Conservation (phyloP, 1,140 invertebrate genomes). For the Pseudachorutes palmiensis region DNA sequence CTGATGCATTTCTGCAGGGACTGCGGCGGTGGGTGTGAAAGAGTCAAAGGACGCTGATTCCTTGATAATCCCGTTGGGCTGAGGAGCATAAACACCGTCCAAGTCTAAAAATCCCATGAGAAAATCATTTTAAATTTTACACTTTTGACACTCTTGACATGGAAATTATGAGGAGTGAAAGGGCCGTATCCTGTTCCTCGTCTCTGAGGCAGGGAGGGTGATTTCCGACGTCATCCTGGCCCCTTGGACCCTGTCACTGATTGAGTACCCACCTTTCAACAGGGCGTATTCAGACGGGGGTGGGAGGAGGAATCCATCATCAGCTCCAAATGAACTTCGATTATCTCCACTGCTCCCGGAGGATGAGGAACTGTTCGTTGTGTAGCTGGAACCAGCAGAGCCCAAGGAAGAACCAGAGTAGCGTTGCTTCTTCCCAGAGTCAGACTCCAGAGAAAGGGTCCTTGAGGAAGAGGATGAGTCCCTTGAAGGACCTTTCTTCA, state of each 20-base stretch:
- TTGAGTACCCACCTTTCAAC: constrained; percentile 24
- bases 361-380: constrained; percentile 5
- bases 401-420: constrained; percentile 31
- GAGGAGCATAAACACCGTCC: too few relatives aligned
- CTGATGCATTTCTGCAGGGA: constrained; percentile 30
- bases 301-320: constrained; percentile 29
- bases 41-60: constrained; percentile 26
- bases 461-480: constrained; percentile 4
- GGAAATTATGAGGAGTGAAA: too few relatives aligned
- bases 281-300: constrained; percentile 21
- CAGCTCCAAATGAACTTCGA: constrained; percentile 31
- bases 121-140: constrained; percentile 1
- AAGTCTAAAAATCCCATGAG: too few relatives aligned
- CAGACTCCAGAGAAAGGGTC: background rate
- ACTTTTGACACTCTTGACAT: background rate
- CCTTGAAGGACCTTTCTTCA: constrained; percentile 18
- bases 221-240: too few relatives aligned
- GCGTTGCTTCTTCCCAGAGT: constrained; percentile 15
- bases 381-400: constrained; percentile 27
- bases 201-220: too few relatives aligned
- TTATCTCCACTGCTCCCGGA: constrained; percentile 28
- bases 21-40: constrained; percentile 15
- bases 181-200: too few relatives aligned
- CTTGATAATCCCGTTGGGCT: constrained; percentile 16
- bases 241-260: background rate